Percentiles rank a stretch among this genome's conserved stretches.
Evolutionary conservation across 2,888 invertebrate genomes (phyloP).

Genomic region (Hydraecia micacea): DNA sequence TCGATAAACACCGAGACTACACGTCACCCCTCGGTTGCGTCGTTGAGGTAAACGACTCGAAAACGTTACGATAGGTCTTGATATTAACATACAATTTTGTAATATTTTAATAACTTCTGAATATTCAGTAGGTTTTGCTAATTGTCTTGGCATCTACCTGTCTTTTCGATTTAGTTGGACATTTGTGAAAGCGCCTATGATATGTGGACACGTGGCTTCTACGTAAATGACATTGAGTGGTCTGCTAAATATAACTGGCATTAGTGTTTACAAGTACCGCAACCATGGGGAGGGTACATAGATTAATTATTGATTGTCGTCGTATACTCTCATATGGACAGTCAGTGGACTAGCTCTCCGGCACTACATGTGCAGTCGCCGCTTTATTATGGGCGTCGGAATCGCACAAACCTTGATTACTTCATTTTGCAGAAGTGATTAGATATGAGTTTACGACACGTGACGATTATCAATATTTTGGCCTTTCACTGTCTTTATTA

Average conservation of each 20-base stretch:
- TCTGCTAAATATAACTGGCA: slow-evolving; percentile 20
- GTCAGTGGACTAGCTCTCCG: slow-evolving; percentile 3
- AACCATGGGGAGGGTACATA: slow-evolving; percentile 8
- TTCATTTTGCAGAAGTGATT: slow-evolving; percentile 22
- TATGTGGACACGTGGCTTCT: slow-evolving; percentile 28
- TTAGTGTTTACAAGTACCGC: slow-evolving; percentile 20
- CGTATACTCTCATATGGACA: slow-evolving; percentile 4
- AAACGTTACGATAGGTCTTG: slow-evolving; percentile 87
- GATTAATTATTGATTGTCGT: slow-evolving; percentile 34
- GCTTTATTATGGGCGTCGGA: neutral
- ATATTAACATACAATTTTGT: slow-evolving; percentile 63
- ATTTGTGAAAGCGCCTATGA: slow-evolving; percentile 23
- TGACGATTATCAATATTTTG: slow-evolving; percentile 24
- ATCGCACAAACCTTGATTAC: slow-evolving; percentile 21
- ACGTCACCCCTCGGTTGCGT: slow-evolving; percentile 81
- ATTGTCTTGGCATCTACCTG: slow-evolving; percentile 27
- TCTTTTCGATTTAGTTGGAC: slow-evolving; percentile 23
- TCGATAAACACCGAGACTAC: slow-evolving; percentile 77
- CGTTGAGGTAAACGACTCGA: slow-evolving; percentile 84
- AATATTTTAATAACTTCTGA: slow-evolving; percentile 57
- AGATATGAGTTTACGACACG: slow-evolving; percentile 24
- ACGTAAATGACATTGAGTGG: slow-evolving; percentile 26
- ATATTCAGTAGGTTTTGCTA: slow-evolving; percentile 45
- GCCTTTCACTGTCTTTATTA: slow-evolving; percentile 22
- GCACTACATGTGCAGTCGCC: neutral